Evolutionary conservation across 37 sponge, comb jelly and placozoan species (phyloP).

Genomic region (Halisarca cf. caerulea): DNA sequence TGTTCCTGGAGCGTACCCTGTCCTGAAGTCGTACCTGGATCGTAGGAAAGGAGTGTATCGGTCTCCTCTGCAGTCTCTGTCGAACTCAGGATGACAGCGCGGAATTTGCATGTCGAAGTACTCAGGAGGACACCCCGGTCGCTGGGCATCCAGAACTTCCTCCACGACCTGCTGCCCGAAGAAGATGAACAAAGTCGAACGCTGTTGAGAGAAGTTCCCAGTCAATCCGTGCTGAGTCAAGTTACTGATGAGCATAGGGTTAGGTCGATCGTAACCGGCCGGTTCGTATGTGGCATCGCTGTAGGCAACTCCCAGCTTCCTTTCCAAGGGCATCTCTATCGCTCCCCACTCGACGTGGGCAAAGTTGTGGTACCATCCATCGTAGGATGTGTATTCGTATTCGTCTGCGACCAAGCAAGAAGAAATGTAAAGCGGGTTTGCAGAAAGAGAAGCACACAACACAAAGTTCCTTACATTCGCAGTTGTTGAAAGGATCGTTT

Average conservation of each 20-base stretch:
- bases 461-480: not conserved
- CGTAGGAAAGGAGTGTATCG: conserved; percentile 81
- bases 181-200: conserved; percentile 85
- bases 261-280: conserved; percentile 62
- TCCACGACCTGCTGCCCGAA: conserved; percentile 97
- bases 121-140: conserved; percentile 91
- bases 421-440: not conserved
- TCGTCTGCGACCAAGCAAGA: conserved; percentile 11
- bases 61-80: conserved; percentile 73
- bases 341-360: conserved; percentile 93
- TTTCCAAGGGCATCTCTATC: conserved; percentile 83
- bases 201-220: conserved; percentile 47
- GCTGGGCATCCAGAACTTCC: conserved; percentile 88
- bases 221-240: conserved; percentile 78
- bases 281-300: conserved; percentile 81
- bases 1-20: conserved; percentile 84
- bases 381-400: conserved; percentile 83
- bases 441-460: not conserved
- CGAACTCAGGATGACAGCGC: conserved; percentile 77
- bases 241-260: conserved; percentile 70
- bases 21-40: conserved; percentile 74
- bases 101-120: conserved; percentile 88
- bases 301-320: conserved; percentile 74
- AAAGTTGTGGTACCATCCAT: conserved; percentile 97
- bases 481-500: not conserved